These are phyloP conservation scores for Luscinia megarhynchos DNA, from an alignment of 2,797 vertebrate genomes.

Conservation along the genomic window DNA sequence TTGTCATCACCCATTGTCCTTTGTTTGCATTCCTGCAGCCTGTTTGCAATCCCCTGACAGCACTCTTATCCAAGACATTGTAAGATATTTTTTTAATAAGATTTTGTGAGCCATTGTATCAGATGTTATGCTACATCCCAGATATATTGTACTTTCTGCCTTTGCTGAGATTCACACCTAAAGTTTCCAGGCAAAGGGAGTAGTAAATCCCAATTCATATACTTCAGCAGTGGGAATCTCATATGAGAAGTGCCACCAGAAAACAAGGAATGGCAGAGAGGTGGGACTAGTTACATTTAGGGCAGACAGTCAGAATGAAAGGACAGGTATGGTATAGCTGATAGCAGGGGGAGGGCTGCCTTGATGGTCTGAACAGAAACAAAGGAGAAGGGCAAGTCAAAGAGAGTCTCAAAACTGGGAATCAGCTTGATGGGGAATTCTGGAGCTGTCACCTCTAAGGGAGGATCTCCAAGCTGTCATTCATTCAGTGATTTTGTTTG, in stretches of 20 bases:
- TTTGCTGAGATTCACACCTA: not conserved
- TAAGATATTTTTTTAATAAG: conserved; percentile 44
- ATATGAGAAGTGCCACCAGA: not conserved
- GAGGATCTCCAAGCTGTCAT: not conserved
- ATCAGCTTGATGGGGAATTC: fast-evolving
- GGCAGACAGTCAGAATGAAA: not conserved
- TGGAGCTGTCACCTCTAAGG: not conserved
- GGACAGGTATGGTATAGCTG: not conserved
- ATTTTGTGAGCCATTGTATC: conserved; percentile 25
- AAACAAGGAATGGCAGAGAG: fast-evolving
- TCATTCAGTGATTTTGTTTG: not conserved
- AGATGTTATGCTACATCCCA: not conserved
- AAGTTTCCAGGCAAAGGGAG: not conserved
- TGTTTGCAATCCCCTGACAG: conserved; percentile 6
- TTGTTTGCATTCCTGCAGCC: conserved; percentile 15
- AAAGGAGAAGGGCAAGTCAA: not conserved
- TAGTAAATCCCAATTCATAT: not conserved
- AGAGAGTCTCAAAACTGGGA: not conserved
- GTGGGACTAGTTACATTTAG: not conserved
- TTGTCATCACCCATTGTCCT: conserved; percentile 40
- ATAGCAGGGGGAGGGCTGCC: not conserved
- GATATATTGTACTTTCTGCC: not conserved
- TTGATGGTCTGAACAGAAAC: not conserved
- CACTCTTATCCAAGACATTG: not conserved
- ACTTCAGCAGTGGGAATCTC: not conserved